Base-by-base conservation (phyloP, 1,140 invertebrate genomes). In the Drosophila saltans region DNA sequence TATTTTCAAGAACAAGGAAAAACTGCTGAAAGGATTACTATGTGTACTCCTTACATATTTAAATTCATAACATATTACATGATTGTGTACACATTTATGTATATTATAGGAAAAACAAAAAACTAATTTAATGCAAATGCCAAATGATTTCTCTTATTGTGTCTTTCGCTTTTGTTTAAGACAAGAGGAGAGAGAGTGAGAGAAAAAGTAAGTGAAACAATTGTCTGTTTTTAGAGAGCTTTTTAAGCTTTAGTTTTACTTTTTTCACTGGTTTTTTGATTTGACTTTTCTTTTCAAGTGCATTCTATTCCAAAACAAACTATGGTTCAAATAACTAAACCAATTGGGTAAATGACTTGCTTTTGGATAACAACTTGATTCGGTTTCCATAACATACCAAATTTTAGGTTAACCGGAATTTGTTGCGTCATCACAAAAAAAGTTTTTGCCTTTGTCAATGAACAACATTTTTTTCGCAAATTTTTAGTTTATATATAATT, bases 141-240 rank as follows among this genome's bases (percentile, higher is more conserved):
- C 43, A 16, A 16, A 16, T 6, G n/a, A 45, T 16, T 48, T 8
- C 21, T 52, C 7, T 26, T 24, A 24, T 24, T 4, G 21, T 52
- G 3, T 52, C 45, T 52, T 26, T 52, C 16, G 45, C 9, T 8
- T 21, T 26, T 26, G 33, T 55, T 36, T 52, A 16, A 21, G 41
- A 36, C 36, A 58, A 28, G 10, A 55, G 9, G 26, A 21, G 26
- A 41, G 64, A 60, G 61, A 66, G 43, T 55, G 28, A 58, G 24
- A 16, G 43, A 63, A 52, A 33, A 41, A 58, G 30, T 75, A 45
- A 58, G 39, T 75, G 71, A 75, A 75, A 64, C 73, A 75, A 61
- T 65, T 52, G 24, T 52, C 21, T 11, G 16, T 52, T 52, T 52
- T 6, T 52, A 52, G 45, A 52, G 45, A 24, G 45, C 45, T 52